phyloP scores from a whole-genome alignment of 2,797 vertebrate genomes.

The Poeciliopsis turneri region DNA sequence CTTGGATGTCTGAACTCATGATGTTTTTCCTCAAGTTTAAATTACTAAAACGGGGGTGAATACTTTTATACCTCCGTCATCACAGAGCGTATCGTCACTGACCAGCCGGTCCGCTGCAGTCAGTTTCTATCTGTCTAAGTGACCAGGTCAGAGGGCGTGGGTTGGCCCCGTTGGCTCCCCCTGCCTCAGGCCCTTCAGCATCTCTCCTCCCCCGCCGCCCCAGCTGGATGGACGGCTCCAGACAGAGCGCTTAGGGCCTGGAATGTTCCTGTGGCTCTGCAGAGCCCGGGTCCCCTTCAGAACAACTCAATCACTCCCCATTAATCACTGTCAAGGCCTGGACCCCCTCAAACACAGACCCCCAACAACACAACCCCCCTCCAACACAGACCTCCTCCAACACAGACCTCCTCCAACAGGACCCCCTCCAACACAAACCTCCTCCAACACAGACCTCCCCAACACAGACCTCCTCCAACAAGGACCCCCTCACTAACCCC shows the following conservation, averaged over 20 bases:
- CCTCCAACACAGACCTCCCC: too few relatives aligned
- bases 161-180: constrained; percentile 62
- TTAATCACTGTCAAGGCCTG: constrained; percentile 86
- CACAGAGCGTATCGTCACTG: not conserved
- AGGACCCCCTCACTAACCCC: too few relatives aligned
- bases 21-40: not conserved
- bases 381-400: too few relatives aligned
- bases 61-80: not conserved
- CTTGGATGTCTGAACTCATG: not conserved
- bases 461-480: too few relatives aligned
- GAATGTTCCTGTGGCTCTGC: constrained; percentile 83
- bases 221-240: constrained; percentile 82
- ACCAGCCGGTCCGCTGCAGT: constrained; percentile 48
- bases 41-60: not conserved
- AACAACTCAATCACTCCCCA: constrained; percentile 84
- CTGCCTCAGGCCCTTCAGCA: constrained; percentile 50
- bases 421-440: too few relatives aligned
- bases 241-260: constrained; percentile 78
- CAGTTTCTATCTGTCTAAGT: constrained; percentile 38
- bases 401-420: too few relatives aligned
- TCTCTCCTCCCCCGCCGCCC: constrained; percentile 61
- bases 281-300: constrained; percentile 74
- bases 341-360: too few relatives aligned
- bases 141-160: constrained; percentile 77
- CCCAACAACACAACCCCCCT: too few relatives aligned